Base-by-base conservation (phyloP, 2,888 invertebrate genomes). In the Zonitis immaculata region DNA sequence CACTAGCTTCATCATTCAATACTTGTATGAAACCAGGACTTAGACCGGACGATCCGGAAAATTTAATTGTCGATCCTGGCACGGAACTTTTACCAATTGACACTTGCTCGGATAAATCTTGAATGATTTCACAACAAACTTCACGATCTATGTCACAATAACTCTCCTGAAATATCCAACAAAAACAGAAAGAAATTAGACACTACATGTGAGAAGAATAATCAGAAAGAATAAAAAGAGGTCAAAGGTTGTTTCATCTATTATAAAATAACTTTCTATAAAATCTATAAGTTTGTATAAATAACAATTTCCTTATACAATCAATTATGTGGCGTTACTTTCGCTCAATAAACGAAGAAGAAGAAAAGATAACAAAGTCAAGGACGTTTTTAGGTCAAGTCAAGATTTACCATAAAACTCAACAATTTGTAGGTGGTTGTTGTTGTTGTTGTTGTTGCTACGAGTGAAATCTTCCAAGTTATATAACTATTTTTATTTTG, bases 11-110 rank as follows among this genome's bases (percentile, higher is more conserved):
- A 47, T 53, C 63, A 2, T 57, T 63, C 6, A 66, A 42, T 4
- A 71, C 68, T 54, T 71, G 69, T 32, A 71, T 70, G 35, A 65
- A 61, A 18, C 70, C 70, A 1, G 66, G 70, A 59, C 67, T 69
- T 12, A 70, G 54, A 12, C 72, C 71, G 11, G 64, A 57, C 2
- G 54, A 58, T 26, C 68, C 68, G 5, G 58, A 47, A 30, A 70
- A 64, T 52, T 72, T 71, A 28, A 66, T 65, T 3, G 59, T 45
- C 0, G 69, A 65, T 27, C 65, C 69, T 12, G 69, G 64, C 22
- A 66, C 56, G 6, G 66, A 70, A 56, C 64, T 67, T 47, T 73
- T 74, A 47, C 71, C 73, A 8, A 65, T 59, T 6, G 71, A 65
- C 42, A 66, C 54, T 43, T 66, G 60, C 6, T 27, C 35, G 2